These are phyloP conservation scores for Malurus elegans DNA, from an alignment of 2,113 vertebrate species.

Conservation along the genomic window DNA sequence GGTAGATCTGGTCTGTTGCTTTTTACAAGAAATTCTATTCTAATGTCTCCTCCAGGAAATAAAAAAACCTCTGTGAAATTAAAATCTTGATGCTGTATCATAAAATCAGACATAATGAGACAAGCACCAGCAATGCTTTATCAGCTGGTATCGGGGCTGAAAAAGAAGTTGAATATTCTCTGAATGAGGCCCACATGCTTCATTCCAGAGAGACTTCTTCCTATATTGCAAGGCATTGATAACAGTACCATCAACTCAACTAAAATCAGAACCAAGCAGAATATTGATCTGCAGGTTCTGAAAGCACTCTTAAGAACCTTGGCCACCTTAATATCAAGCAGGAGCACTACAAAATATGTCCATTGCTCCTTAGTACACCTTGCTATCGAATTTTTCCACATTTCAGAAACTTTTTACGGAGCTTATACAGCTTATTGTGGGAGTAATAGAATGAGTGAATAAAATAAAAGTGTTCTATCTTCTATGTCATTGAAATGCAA, in stretches of 20 bases:
- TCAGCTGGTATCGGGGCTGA: background rate
- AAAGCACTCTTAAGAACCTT: constrained; percentile 29
- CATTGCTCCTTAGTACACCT: background rate
- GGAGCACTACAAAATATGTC: background rate
- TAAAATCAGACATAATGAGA: background rate
- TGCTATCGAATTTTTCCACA: constrained; percentile 41
- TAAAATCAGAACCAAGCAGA: constrained; percentile 12
- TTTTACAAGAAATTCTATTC: background rate
- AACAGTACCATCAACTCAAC: background rate
- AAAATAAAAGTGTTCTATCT: constrained; percentile 62
- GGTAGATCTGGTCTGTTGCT: background rate
- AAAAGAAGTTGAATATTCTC: background rate
- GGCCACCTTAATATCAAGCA: constrained; percentile 10
- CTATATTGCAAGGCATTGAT: background rate
- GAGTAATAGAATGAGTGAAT: constrained; percentile 56
- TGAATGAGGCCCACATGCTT: background rate
- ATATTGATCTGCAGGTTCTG: constrained; percentile 31
- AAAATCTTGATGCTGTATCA: background rate
- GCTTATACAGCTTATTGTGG: constrained; percentile 37
- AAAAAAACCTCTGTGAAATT: background rate
- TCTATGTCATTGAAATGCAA: constrained; percentile 64
- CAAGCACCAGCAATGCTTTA: background rate
- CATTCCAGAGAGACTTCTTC: background rate
- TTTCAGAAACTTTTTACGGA: constrained; percentile 17
- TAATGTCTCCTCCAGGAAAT: background rate